Evolutionary conservation across 2,888 invertebrate genomes (phyloP).

Genomic region (Drosophila engyochracea): DNA sequence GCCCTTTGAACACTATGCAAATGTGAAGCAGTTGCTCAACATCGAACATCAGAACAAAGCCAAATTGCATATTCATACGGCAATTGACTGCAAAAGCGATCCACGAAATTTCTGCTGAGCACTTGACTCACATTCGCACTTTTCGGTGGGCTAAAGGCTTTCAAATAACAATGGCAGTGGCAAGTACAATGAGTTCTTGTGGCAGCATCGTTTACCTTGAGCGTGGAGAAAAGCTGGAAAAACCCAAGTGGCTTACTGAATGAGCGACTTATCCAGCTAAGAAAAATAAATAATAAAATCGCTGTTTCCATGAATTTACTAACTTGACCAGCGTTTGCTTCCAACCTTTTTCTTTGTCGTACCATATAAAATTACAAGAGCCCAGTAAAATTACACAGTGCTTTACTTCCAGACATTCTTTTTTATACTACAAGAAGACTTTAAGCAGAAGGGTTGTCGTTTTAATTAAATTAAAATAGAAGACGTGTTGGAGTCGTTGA

Average conservation of each 20-base stretch:
- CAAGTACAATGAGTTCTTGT: constrained; percentile 17
- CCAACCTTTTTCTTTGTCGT: not conserved
- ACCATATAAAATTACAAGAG: not conserved
- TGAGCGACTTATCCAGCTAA: not conserved
- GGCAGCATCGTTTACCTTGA: constrained; percentile 40
- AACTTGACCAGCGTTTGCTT: constrained; percentile 11
- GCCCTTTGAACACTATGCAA: constrained; percentile 25
- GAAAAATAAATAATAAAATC: constrained; percentile 6
- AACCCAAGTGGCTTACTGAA: constrained; percentile 43
- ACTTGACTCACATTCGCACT: constrained; percentile 29
- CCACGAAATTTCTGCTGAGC: constrained; percentile 25
- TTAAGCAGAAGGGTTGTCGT: constrained; percentile 22
- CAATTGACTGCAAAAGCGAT: constrained; percentile 50
- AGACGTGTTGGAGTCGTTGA: constrained; percentile 22
- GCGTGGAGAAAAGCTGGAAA: constrained; percentile 23
- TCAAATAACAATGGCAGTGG: constrained; percentile 32
- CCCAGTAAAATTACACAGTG: not conserved
- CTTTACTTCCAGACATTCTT: not conserved
- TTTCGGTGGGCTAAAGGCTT: constrained; percentile 10
- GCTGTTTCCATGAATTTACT: constrained; percentile 11
- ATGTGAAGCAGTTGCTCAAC: constrained; percentile 21
- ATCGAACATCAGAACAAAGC: constrained; percentile 11
- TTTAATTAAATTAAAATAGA: constrained; percentile 66
- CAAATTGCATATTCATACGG: constrained; percentile 67
- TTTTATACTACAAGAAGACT: constrained; percentile 2